Evolutionary conservation across 2,797 vertebrate species (phyloP).

Genomic region (Enteromius thamalakanensis): DNA sequence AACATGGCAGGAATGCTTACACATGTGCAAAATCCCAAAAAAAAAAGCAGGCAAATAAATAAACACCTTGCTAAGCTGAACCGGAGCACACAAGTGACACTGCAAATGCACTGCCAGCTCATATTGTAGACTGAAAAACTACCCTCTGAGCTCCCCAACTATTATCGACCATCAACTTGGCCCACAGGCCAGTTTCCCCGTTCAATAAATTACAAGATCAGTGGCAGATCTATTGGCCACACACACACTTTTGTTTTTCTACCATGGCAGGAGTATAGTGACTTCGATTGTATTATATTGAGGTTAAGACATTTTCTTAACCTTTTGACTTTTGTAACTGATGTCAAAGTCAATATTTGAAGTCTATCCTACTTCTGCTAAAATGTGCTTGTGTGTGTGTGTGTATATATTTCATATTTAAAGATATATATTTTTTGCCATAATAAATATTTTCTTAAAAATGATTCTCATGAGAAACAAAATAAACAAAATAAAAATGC

Average conservation of each 20-base stretch:
- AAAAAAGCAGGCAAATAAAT: neutral
- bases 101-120: neutral
- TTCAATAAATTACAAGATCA: slow-evolving; percentile 28
- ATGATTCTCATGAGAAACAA: neutral
- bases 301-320: neutral
- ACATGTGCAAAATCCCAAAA: neutral
- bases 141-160: neutral
- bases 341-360: too few relatives aligned
- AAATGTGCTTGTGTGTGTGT: too few relatives aligned
- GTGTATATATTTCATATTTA: too few relatives aligned
- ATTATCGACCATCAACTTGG: slow-evolving; percentile 9
- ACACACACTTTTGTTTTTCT: slow-evolving; percentile 2
- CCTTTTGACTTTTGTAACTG: too few relatives aligned
- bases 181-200: slow-evolving; percentile 26
- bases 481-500: too few relatives aligned
- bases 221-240: slow-evolving; percentile 9
- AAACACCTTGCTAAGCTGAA: slow-evolving; percentile 3
- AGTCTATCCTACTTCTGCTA: too few relatives aligned
- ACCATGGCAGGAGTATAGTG: neutral
- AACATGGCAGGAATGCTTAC: slow-evolving; percentile 9
- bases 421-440: too few relatives aligned
- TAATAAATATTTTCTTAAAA: too few relatives aligned
- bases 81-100: neutral
- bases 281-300: neutral
- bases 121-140: slow-evolving; percentile 14